Percentiles rank a stretch among this genome's conserved stretches.
phyloP scores from a whole-genome alignment of 2,797 vertebrate genomes.

The Enteromius argenteus region DNA sequence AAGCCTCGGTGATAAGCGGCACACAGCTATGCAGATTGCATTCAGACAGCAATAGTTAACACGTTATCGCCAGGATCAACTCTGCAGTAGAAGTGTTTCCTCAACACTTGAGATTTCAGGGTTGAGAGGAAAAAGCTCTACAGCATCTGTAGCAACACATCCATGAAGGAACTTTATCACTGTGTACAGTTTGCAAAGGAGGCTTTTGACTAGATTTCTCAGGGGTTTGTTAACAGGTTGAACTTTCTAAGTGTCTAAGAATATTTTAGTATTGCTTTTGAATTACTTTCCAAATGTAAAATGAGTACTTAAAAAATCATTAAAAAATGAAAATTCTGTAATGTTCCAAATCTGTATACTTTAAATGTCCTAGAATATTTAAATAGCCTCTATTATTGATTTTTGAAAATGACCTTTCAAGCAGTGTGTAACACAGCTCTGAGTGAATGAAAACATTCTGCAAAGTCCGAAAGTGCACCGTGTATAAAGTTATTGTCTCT shows the following conservation, averaged over 20 bases:
- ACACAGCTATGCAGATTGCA: conserved; percentile 69
- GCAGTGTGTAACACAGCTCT: no score
- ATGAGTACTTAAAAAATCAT: not conserved
- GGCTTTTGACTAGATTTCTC: conserved; percentile 54
- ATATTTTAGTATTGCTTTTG: no score
- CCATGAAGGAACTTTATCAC: conserved; percentile 72
- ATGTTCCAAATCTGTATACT: not conserved
- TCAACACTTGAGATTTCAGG: conserved; percentile 85
- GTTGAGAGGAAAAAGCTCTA: conserved; percentile 78
- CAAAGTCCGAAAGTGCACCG: no score
- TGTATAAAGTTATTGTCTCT: no score
- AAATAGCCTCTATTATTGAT: no score
- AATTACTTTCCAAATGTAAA: not conserved
- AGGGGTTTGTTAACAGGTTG: conserved; percentile 50
- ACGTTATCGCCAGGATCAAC: conserved; percentile 78
- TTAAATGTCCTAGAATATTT: not conserved
- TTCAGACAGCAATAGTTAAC: conserved; percentile 69
- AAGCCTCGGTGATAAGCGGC: conserved; percentile 65
- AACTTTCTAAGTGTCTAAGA: no score
- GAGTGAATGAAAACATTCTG: no score
- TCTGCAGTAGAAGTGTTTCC: conserved; percentile 81
- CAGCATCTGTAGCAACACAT: conserved; percentile 82
- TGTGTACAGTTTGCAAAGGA: conserved; percentile 72
- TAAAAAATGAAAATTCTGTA: not conserved
- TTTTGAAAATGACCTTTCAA: no score